A percentile compares a stretch with the other conserved stretches of the same genome.
phyloP scores from a whole-genome alignment of 2,113 vertebrate species.

The Neolamprologus modestus region DNA sequence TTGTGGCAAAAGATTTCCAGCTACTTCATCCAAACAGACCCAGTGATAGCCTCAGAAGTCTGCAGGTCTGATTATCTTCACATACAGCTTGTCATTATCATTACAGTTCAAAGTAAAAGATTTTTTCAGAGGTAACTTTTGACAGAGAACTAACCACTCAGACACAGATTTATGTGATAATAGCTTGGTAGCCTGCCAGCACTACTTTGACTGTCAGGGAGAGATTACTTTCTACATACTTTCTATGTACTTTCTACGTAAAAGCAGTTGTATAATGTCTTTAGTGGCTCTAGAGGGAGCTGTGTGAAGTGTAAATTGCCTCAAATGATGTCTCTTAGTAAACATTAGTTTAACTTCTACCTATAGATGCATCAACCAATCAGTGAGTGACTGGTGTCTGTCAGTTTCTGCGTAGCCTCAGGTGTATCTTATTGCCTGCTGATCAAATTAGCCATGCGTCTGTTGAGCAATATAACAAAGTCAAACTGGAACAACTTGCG shows the following conservation, averaged over 20 bases:
- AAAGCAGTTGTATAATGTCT: neutral
- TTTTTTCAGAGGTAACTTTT: neutral
- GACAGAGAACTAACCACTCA: neutral
- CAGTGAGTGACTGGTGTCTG: neutral
- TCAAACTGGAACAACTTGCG: neutral
- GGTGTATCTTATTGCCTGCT: neutral
- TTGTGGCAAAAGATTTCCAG: neutral
- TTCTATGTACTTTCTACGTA: neutral
- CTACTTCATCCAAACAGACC: neutral
- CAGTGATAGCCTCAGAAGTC: neutral
- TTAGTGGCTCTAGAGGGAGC: neutral
- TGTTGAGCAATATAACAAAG: neutral
- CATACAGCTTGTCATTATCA: neutral
- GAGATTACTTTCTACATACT: neutral
- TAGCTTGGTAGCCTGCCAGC: neutral
- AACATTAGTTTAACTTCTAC: neutral
- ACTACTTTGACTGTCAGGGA: neutral
- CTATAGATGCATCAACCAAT: neutral
- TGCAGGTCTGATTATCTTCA: neutral
- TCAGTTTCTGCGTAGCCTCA: neutral
- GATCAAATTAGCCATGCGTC: neutral
- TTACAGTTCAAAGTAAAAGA: neutral
- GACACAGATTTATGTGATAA: neutral
- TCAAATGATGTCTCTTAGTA: fast-evolving
- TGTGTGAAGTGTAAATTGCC: neutral